Evolutionary conservation across 2,797 vertebrate genomes (phyloP).

Genomic region (Protosalanx chinensis): DNA sequence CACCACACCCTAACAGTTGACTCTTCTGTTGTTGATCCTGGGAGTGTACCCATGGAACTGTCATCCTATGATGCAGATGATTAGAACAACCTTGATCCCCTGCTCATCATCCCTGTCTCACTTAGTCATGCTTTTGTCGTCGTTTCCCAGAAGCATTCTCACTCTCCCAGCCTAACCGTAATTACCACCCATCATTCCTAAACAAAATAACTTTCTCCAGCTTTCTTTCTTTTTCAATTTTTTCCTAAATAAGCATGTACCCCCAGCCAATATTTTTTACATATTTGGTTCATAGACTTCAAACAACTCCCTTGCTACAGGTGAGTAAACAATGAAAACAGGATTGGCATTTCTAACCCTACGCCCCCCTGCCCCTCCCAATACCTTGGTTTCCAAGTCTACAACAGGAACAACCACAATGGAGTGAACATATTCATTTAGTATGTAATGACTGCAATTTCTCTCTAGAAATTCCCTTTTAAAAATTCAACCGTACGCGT

Average conservation of each 20-base stretch:
- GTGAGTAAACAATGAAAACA: background rate
- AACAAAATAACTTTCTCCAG: no score
- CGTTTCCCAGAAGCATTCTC: background rate
- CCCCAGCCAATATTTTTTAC: background rate
- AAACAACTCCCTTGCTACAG: slow-evolving; percentile 5
- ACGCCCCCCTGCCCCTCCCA: no score
- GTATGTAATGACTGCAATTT: no score
- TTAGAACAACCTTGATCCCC: background rate
- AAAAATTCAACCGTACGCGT: background rate
- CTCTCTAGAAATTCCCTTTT: no score
- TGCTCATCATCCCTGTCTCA: slow-evolving; percentile 7
- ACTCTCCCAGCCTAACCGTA: background rate
- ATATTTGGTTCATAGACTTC: background rate
- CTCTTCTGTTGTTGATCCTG: slow-evolving; percentile 3
- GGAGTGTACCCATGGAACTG: slow-evolving; percentile 18
- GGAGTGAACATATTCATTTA: no score
- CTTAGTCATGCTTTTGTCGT: background rate
- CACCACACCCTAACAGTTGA: background rate
- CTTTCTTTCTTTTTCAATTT: background rate
- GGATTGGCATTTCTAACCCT: no score
- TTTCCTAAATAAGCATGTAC: background rate
- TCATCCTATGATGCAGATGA: slow-evolving; percentile 9
- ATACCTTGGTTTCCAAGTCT: no score
- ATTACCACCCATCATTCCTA: no score
- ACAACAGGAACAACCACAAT: no score